phyloP scores from a whole-genome alignment of 2,797 vertebrate genomes.

The Monodelphis domestica region DNA sequence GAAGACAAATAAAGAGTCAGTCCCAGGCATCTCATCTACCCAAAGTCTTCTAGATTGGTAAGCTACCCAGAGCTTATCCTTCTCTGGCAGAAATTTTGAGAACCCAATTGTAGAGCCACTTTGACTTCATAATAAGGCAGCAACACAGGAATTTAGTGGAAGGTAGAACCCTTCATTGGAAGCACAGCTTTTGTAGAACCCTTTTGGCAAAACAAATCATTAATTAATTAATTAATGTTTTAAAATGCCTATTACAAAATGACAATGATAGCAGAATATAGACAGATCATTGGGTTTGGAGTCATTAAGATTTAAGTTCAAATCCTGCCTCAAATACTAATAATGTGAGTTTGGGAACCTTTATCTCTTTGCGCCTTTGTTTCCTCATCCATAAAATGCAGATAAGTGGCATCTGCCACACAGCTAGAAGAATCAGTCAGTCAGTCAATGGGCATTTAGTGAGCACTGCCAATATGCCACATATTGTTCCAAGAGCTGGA shows the following conservation, averaged over 20 bases:
- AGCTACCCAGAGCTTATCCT: not conserved
- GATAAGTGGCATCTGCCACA: not conserved
- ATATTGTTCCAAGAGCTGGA: not conserved
- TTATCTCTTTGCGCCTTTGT: not conserved
- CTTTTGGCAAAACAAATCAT: not conserved
- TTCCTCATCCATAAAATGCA: not conserved
- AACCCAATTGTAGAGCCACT: not conserved
- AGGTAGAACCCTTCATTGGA: not conserved
- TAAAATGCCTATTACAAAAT: not conserved
- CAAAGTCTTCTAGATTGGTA: not conserved
- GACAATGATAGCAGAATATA: not conserved
- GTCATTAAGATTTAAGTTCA: no score
- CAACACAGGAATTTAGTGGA: not conserved
- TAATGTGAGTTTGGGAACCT: not conserved
- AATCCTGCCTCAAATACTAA: not conserved
- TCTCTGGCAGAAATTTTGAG: not conserved
- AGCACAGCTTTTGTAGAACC: not conserved
- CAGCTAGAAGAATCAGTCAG: not conserved
- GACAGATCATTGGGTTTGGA: not conserved
- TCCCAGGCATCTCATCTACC: not conserved
- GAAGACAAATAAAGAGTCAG: not conserved
- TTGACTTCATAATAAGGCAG: not conserved
- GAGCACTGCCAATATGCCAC: not conserved
- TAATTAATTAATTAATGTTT: not conserved
- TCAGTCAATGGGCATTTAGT: not conserved